phyloP scores from a whole-genome alignment of 2,113 vertebrate species.

The Megaceryle torquata region DNA sequence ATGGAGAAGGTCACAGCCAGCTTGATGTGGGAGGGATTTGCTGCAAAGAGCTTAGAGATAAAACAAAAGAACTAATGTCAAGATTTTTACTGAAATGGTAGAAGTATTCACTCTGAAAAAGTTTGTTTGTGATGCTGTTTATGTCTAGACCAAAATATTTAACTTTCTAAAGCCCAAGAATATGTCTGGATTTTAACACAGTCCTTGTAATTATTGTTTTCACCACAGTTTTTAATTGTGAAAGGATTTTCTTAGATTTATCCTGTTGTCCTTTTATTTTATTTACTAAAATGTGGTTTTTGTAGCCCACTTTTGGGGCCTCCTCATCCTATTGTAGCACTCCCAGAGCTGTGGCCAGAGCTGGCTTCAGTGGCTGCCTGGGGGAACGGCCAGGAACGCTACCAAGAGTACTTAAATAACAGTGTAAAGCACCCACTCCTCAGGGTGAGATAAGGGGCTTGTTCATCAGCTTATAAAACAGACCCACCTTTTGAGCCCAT shows the following conservation, averaged over 20 bases:
- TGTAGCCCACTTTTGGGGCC: neutral
- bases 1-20: neutral
- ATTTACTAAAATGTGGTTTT: neutral
- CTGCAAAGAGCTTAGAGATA: neutral
- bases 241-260: neutral
- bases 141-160: neutral
- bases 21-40: neutral
- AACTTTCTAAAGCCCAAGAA: neutral
- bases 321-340: accelerated
- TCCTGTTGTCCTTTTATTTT: neutral
- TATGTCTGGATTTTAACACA: neutral
- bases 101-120: neutral
- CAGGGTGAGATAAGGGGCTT: neutral
- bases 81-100: neutral
- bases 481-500: neutral
- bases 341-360: neutral
- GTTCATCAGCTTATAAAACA: neutral
- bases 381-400: accelerated
- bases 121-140: neutral
- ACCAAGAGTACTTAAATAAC: neutral
- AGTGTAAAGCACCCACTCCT: accelerated
- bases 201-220: neutral
- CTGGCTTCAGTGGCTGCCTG: neutral
- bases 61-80: neutral
- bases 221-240: neutral